Percentiles rank a stretch among this genome's conserved stretches.
phyloP scores from a whole-genome alignment of 2,888 invertebrate genomes.

The Tridacna crocea region DNA sequence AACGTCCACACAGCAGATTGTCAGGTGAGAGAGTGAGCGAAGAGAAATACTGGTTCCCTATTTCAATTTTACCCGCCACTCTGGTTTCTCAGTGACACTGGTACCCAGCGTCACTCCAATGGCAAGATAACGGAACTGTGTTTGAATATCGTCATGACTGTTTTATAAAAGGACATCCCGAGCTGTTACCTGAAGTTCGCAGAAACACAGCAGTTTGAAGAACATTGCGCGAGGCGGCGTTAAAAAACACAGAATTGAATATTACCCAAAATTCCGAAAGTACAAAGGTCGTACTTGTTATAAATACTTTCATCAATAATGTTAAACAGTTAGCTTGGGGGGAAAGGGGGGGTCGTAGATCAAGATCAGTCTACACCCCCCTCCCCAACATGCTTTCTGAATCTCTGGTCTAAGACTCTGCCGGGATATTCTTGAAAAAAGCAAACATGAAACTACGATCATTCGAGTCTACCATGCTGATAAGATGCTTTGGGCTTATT shows the following conservation, averaged over 20 bases:
- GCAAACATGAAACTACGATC: too few species aligned
- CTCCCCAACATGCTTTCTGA: not conserved
- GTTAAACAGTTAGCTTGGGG: not conserved
- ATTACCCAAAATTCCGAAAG: constrained; percentile 15
- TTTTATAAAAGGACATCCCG: constrained; percentile 66
- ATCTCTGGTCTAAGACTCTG: not conserved
- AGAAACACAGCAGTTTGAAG: constrained; percentile 57
- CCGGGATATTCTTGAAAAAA: too few species aligned
- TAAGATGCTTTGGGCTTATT: too few species aligned
- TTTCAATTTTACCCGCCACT: too few species aligned
- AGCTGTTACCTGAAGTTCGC: constrained; percentile 61
- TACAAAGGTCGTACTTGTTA: not conserved
- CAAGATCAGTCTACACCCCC: too few species aligned
- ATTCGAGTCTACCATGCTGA: too few species aligned
- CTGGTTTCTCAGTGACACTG: too few species aligned
- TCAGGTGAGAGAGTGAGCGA: too few species aligned
- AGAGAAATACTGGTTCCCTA: too few species aligned
- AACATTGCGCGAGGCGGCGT: constrained; percentile 38
- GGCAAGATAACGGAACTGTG: constrained; percentile 41
- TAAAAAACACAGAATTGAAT: constrained; percentile 1
- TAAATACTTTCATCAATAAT: not conserved
- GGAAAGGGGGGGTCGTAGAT: not conserved
- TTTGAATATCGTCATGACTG: constrained; percentile 68
- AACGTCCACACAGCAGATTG: too few species aligned
- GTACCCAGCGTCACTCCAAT: too few species aligned